Evolutionary conservation across 2,888 invertebrate species (phyloP).

Genomic region (Teleiodes luculella): DNA sequence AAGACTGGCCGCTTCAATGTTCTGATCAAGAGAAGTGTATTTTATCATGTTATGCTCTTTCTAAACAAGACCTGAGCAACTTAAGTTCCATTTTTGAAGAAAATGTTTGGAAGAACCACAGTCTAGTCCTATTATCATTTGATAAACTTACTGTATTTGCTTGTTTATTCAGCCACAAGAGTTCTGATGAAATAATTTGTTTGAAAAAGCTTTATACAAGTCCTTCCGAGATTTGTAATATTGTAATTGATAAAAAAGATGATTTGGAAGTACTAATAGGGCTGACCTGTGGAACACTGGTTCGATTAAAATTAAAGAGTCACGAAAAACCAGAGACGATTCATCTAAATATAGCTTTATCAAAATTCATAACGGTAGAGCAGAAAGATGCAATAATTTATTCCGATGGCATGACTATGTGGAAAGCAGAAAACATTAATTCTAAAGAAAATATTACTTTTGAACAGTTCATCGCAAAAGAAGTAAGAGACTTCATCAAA

Average conservation of each 20-base stretch:
- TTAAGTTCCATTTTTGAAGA: slow-evolving; percentile 17
- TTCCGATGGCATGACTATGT: slow-evolving; percentile 56
- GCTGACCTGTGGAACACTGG: slow-evolving; percentile 52
- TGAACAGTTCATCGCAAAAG: slow-evolving; percentile 44
- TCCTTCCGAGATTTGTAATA: slow-evolving; percentile 50
- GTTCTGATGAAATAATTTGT: slow-evolving; percentile 29
- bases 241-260: slow-evolving; percentile 36
- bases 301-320: slow-evolving; percentile 40
- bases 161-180: slow-evolving; percentile 37
- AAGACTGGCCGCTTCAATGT: slow-evolving; percentile 23
- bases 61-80: slow-evolving; percentile 24
- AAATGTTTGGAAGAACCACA: slow-evolving; percentile 19
- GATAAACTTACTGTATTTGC: slow-evolving; percentile 44
- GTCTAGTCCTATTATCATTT: slow-evolving; percentile 41
- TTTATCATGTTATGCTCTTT: slow-evolving; percentile 27
- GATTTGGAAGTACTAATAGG: slow-evolving; percentile 40
- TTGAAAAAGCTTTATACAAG: slow-evolving; percentile 46
- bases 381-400: slow-evolving; percentile 45
- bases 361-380: slow-evolving; percentile 39
- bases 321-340: slow-evolving; percentile 26
- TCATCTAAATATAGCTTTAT: slow-evolving; percentile 54
- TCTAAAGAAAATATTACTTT: slow-evolving; percentile 38
- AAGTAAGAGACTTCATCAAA: slow-evolving; percentile 52
- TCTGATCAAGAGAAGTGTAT: slow-evolving; percentile 30
- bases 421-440: slow-evolving; percentile 49